phyloP scores from a whole-genome alignment of 1,140 invertebrate species.

The Calosoma granatense region DNA sequence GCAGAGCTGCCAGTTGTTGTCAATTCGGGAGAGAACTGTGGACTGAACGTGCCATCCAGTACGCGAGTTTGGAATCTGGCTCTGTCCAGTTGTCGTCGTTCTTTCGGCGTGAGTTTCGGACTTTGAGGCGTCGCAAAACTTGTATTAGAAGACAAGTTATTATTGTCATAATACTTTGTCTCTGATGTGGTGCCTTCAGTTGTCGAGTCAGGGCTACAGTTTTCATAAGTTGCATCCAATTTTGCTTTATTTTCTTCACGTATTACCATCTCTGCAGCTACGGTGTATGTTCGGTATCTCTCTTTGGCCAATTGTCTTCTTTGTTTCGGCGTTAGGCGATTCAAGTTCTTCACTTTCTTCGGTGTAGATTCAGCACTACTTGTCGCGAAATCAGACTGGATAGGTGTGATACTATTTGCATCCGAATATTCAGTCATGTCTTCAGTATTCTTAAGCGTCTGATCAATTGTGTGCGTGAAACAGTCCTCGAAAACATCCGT shows the following conservation, averaged over 20 bases:
- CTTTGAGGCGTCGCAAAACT: neutral
- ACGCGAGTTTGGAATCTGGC: slow-evolving; percentile 61
- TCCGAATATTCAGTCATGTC: slow-evolving; percentile 25
- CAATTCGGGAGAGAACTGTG: slow-evolving; percentile 9
- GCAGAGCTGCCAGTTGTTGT: neutral
- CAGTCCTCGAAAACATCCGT: slow-evolving; percentile 44
- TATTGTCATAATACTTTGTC: slow-evolving; percentile 26
- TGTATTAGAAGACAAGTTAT: slow-evolving; percentile 24
- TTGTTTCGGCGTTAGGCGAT: slow-evolving; percentile 61
- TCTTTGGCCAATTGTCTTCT: slow-evolving; percentile 60
- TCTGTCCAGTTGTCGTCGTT: slow-evolving; percentile 53
- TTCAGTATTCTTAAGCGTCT: slow-evolving; percentile 17
- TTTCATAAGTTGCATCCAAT: slow-evolving; percentile 33
- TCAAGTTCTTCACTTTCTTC: slow-evolving; percentile 43
- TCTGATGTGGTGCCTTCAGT: slow-evolving; percentile 21
- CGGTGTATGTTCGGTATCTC: slow-evolving; percentile 68
- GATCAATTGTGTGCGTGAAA: slow-evolving; percentile 38
- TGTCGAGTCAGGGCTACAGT: slow-evolving; percentile 32
- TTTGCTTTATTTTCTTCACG: slow-evolving; percentile 31
- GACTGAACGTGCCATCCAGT: slow-evolving; percentile 30
- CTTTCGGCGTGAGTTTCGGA: slow-evolving; percentile 49
- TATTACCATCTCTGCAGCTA: slow-evolving; percentile 45
- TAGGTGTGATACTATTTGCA: slow-evolving; percentile 37
- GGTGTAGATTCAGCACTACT: slow-evolving; percentile 64
- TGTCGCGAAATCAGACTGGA: slow-evolving; percentile 40